Percentiles rank a stretch among this genome's conserved stretches.
phyloP scores from a whole-genome alignment of 2,113 vertebrate species.

The Gasterosteus nipponicus region DNA sequence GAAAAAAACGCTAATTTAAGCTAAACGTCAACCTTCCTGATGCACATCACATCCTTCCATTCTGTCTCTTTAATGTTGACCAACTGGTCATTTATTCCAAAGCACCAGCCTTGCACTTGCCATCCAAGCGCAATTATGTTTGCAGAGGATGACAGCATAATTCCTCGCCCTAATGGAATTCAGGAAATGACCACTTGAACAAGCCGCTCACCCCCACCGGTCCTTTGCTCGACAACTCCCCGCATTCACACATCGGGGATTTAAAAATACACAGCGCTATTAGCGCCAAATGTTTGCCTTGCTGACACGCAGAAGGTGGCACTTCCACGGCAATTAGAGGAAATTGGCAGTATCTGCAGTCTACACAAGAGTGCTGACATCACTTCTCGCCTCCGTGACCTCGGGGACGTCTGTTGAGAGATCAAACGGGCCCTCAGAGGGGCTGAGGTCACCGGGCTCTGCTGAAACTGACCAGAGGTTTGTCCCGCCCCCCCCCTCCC shows the following conservation, averaged over 20 bases:
- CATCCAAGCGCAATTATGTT: constrained; percentile 46
- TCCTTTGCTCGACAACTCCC: constrained; percentile 36
- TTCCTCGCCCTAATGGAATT: constrained; percentile 49
- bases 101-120: constrained; percentile 35
- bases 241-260: constrained; percentile 51
- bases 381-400: constrained; percentile 66
- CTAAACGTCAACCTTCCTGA: background rate
- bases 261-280: constrained; percentile 49
- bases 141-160: constrained; percentile 50
- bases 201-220: constrained; percentile 54
- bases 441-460: constrained; percentile 60
- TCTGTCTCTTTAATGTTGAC: constrained; percentile 25
- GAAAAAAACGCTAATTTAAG: background rate
- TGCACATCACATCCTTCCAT: background rate
- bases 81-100: constrained; percentile 32
- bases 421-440: constrained; percentile 67
- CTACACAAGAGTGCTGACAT: constrained; percentile 68
- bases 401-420: constrained; percentile 67
- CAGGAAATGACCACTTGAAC: constrained; percentile 74
- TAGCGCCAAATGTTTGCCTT: constrained; percentile 66
- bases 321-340: constrained; percentile 71
- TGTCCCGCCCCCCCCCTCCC: constrained; percentile 41
- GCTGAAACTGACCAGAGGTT: constrained; percentile 73
- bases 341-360: constrained; percentile 67
- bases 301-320: constrained; percentile 54